Conservation (phyloP, 2,888 invertebrate species). For the Siphlonurus alternatus region DNA sequence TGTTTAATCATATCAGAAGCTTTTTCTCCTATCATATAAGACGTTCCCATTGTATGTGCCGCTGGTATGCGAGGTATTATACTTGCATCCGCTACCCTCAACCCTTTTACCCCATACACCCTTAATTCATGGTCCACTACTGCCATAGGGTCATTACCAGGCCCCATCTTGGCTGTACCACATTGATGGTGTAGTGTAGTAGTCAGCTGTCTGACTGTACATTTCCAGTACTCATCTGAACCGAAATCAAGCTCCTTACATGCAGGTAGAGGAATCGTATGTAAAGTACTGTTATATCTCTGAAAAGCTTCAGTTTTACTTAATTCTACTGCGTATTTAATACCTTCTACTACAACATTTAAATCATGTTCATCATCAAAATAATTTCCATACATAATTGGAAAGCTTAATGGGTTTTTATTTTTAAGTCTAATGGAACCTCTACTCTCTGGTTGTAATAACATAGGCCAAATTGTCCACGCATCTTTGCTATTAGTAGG, state of each 20-base stretch:
- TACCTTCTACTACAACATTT: slow-evolving; percentile 51
- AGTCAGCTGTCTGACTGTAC: slow-evolving; percentile 38
- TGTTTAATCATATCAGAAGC: slow-evolving; percentile 43
- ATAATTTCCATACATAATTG: slow-evolving; percentile 59
- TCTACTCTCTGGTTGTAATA: slow-evolving; percentile 48
- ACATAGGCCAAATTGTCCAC: slow-evolving; percentile 36
- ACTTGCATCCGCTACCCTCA: slow-evolving; percentile 51
- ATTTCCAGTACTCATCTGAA: slow-evolving; percentile 53
- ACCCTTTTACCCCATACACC: slow-evolving; percentile 39
- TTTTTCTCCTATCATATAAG: slow-evolving; percentile 57
- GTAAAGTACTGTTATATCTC: slow-evolving; percentile 42
- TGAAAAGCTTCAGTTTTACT: slow-evolving; percentile 41
- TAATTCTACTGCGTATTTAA: slow-evolving; percentile 45
- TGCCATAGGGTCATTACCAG: slow-evolving; percentile 34
- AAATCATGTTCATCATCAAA: slow-evolving; percentile 54
- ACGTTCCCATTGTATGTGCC: slow-evolving; percentile 47
- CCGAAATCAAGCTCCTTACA: slow-evolving; percentile 42
- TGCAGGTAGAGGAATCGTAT: slow-evolving; percentile 45
- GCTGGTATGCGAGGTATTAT: slow-evolving; percentile 47
- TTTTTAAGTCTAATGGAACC: slow-evolving; percentile 46
- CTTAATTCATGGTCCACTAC: slow-evolving; percentile 44
- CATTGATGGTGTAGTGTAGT: slow-evolving; percentile 47
- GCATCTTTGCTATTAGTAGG: slow-evolving; percentile 29
- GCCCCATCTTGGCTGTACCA: slow-evolving; percentile 54
- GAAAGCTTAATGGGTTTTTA: slow-evolving; percentile 44